Evolutionary conservation across 2,797 vertebrate genomes (phyloP), one percentile per base, ranked within the genome.

Genomic region (Cyclopterus lumpus): DNA sequence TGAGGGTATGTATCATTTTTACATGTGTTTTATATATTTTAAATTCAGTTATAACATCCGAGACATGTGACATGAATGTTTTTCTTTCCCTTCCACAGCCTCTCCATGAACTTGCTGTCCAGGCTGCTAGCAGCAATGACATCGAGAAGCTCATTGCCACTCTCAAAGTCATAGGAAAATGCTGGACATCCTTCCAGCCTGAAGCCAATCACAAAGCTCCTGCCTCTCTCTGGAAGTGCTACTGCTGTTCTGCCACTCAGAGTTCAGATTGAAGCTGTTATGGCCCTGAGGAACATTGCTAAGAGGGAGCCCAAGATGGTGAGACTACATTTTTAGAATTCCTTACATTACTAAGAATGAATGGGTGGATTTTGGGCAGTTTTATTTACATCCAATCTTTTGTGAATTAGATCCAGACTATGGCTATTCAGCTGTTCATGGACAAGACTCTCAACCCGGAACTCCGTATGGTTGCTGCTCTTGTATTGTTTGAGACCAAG

Each of bases 401-500:
- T 87, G 12, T 80, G 9, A 36, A 83, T 81, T 84, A 98, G 97
- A 84, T 97, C 78, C 95, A 96, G 83, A 91, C 94, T 32, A 69
- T 93, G 11, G 94, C 92, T 51, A 40, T 96, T 64, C 95, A 96
- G 82, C 75, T 96, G 71, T 94, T 96, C 73, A 92, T 95, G 88
- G 92, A 96, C 71, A 88, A 79, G 66, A 74, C 80, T 75, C 81
- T 93, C 12, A 79, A 93, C 3, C 75, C 94, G 83, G 92, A 90
- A 55, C 18, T 94, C 14, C 95, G 96, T 38, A 97, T 95, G 88
- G 74, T 93, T 80, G 89, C 96, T 85, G 91, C 89, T 20, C 85
- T 92, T 1, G 90, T 96, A 62, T 71, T 97, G 55, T 94, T 97
- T 88, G 95, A 96, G 85, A 93, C 94, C 36, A 96, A 92, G 60